These are phyloP conservation scores for Oeneis ivallda DNA, from an alignment of 2,888 invertebrate genomes.

Conservation along the genomic window DNA sequence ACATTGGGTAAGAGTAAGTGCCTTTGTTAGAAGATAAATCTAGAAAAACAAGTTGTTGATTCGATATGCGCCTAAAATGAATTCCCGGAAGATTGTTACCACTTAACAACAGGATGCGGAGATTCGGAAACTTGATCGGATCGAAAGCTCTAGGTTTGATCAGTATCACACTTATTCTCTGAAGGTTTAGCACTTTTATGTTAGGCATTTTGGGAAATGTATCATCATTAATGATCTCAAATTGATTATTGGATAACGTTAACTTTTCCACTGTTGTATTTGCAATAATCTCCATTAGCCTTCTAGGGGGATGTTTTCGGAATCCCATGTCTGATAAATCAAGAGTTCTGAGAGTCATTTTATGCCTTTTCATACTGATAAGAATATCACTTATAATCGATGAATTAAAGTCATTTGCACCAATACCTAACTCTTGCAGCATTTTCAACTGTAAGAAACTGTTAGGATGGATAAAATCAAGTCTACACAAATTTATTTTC, in stretches of 20 bases:
- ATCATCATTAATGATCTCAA: slow-evolving; percentile 75
- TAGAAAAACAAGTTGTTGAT: slow-evolving; percentile 70
- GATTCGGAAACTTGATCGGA: slow-evolving; percentile 71
- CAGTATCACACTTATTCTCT: slow-evolving; percentile 71
- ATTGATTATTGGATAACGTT: slow-evolving; percentile 78
- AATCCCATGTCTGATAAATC: slow-evolving; percentile 80
- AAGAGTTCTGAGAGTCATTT: slow-evolving; percentile 69
- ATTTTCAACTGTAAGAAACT: slow-evolving; percentile 72
- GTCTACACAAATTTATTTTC: slow-evolving; percentile 76
- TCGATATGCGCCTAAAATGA: slow-evolving; percentile 74
- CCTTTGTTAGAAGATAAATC: slow-evolving; percentile 79
- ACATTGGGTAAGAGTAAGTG: slow-evolving; percentile 62
- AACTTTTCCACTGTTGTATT: slow-evolving; percentile 73
- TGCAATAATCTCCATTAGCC: slow-evolving; percentile 74
- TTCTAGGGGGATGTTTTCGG: slow-evolving; percentile 71
- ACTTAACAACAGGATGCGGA: slow-evolving; percentile 74
- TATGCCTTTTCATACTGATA: slow-evolving; percentile 51
- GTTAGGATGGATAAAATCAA: slow-evolving; percentile 77
- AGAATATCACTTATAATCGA: slow-evolving; percentile 69
- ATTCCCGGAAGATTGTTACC: slow-evolving; percentile 78
- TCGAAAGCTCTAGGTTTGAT: slow-evolving; percentile 75
- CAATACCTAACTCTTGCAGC: slow-evolving; percentile 71
- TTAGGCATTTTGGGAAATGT: slow-evolving; percentile 80
- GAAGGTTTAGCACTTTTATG: slow-evolving; percentile 79
- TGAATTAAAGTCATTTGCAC: slow-evolving; percentile 78